A percentile compares a stretch with the other conserved stretches of the same genome.
Evolutionary conservation across 2,113 vertebrate species (phyloP).

Genomic region (Myotis lucifugus): DNA sequence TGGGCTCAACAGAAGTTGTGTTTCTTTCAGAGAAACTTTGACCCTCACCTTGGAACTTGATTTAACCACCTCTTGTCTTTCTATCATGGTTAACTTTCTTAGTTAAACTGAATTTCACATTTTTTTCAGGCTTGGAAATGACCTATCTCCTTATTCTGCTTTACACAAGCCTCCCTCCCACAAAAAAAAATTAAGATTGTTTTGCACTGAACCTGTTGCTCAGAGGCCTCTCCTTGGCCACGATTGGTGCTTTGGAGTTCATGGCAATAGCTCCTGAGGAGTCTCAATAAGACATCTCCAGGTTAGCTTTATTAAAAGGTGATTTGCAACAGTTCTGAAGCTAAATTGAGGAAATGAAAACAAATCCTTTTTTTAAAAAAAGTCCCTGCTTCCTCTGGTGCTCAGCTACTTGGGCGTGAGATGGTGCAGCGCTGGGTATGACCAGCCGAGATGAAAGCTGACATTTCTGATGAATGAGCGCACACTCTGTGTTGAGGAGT

Average conservation of each 20-base stretch:
- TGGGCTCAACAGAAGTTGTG: background rate
- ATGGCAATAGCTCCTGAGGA: background rate
- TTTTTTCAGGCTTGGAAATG: conserved; percentile 18
- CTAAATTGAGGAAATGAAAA: background rate
- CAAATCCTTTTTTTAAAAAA: background rate
- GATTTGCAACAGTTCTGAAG: background rate
- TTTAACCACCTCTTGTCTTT: background rate
- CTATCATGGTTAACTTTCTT: background rate
- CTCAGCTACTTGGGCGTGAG: background rate
- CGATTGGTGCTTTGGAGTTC: background rate
- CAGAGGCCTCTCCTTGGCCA: background rate
- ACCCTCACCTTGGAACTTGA: background rate
- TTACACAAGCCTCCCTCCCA: background rate
- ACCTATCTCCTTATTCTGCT: background rate
- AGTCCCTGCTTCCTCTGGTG: background rate
- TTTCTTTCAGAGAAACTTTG: background rate
- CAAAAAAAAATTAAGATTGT: background rate
- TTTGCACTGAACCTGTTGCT: background rate
- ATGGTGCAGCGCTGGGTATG: too few relatives aligned
- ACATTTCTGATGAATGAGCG: conserved; percentile 29
- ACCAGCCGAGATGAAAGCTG: background rate
- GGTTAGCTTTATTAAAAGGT: conserved; percentile 5
- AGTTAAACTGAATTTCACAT: background rate
- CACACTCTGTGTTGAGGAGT: background rate
- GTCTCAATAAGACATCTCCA: background rate